Evolutionary conservation across 2,113 vertebrate genomes (phyloP), one percentile per base, ranked within the genome.

Genomic region (Brevimyrus niger): DNA sequence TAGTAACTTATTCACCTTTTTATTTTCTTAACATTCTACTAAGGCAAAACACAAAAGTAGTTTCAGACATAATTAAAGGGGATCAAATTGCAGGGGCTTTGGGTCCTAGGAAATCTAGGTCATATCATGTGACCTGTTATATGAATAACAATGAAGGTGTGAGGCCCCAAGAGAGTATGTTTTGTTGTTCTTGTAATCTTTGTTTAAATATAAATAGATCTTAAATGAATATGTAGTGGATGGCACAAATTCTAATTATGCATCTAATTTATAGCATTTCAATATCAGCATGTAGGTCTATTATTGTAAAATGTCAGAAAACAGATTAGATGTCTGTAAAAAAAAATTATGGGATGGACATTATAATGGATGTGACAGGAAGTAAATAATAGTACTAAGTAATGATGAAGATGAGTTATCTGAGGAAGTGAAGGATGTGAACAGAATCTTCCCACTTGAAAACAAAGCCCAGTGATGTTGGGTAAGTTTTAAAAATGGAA

Each of bases 51-150:
- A 90, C 73, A 88, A 88, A 84, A 73, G 88, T 86, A 31, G 48
- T 17, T 89, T 51, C 46, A 80, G 82, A 48, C 65, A 76, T 48
- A 69, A 90, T 80, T 51, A 38, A 48, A 55, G 44, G 27, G 31
- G 51, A 23, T 46, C 50, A 27, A 42, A 50, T 61, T 19, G 51
- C 17, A 42, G 82, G 38, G 27, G 87, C 73, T 55, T 55, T 51
- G 50, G 88, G 86, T 76, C 35, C n/a, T 88, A 51, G 48, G 83
- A 89, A 91, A 92, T 92, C 89, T 90, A 91, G 90, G 91, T 91
- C 89, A 91, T 80, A 50, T 90, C 91, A 91, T 86, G 69, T 91
- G 91, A 89, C 89, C 31, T 89, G 88, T 65, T 89, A 76, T 89
- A 55, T 90, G 80, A 90, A 92, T 92, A 88, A 91, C 87, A 91